Evolutionary conservation across 2,888 invertebrate genomes (phyloP).

Genomic region (Punctoribates punctum): DNA sequence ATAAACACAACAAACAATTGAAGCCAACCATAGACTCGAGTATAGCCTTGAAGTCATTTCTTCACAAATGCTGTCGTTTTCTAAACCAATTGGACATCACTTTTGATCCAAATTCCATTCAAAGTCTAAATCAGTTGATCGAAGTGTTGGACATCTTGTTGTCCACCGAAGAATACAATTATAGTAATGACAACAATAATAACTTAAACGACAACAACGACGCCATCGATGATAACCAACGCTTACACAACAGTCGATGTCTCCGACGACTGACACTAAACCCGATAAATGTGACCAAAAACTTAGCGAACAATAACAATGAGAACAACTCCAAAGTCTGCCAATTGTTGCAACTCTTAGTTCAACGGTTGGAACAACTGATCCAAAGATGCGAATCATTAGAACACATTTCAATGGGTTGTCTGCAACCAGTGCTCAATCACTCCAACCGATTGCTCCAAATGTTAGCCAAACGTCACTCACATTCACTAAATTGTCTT

Average conservation of each 20-base stretch:
- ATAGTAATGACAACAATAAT: conserved; percentile 7
- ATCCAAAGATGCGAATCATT: conserved; percentile 56
- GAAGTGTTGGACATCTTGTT: conserved; percentile 36
- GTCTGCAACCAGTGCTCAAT: conserved; percentile 59
- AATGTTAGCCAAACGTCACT: conserved; percentile 55
- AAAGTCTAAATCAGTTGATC: conserved; percentile 33
- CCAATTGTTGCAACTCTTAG: conserved; percentile 3
- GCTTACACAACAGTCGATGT: conserved; percentile 19
- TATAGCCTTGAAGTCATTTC: conserved; percentile 36
- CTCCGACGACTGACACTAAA: conserved; percentile 27
- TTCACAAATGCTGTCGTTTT: conserved; percentile 40
- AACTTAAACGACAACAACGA: neutral
- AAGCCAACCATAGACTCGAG: conserved; percentile 17
- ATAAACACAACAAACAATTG: conserved; percentile 31
- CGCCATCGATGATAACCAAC: neutral
- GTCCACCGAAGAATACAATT: conserved; percentile 24
- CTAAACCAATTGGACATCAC: conserved; percentile 33
- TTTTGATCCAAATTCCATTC: conserved; percentile 38
- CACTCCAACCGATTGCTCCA: conserved; percentile 55
- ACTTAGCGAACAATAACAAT: neutral
- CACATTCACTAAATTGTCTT: conserved; percentile 62
- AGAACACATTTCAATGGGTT: conserved; percentile 59
- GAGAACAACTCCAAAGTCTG: conserved; percentile 16
- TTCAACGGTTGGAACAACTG: conserved; percentile 51
- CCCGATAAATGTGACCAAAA: conserved; percentile 20